Conservation (phyloP, 2,113 vertebrate species). For the Rousettus leschenaultii region DNA sequence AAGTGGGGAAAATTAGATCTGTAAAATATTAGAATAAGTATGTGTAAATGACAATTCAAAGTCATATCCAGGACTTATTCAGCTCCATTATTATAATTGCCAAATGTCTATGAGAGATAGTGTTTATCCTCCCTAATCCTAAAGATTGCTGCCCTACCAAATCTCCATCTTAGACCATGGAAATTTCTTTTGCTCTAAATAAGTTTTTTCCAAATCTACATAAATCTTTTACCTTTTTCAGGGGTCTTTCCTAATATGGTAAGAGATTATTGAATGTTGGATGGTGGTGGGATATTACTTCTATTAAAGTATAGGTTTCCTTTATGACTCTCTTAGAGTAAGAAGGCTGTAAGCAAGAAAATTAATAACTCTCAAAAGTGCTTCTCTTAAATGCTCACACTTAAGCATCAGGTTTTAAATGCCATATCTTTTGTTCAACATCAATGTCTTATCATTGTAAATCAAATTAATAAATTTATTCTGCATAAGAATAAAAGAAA, state of each 20-base stretch:
- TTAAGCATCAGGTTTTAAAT: not conserved
- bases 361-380: not conserved
- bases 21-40: not conserved
- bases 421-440: not conserved
- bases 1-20: not conserved
- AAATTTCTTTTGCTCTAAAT: not conserved
- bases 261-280: not conserved
- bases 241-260: not conserved
- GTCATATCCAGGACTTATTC: not conserved
- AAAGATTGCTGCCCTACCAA: not conserved
- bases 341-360: not conserved
- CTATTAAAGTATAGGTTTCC: not conserved
- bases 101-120: not conserved
- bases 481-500: not conserved
- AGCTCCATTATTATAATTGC: not conserved
- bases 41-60: not conserved
- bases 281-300: not conserved
- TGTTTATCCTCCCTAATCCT: not conserved
- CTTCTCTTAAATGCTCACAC: not conserved
- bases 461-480: not conserved
- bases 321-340: not conserved
- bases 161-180: not conserved
- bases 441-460: not conserved
- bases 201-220: not conserved
- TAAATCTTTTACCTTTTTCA: not conserved